Evolutionary conservation across 2,888 invertebrate genomes (phyloP), one percentile per base, ranked within the genome.

Genomic region (Geophilus truncorum): DNA sequence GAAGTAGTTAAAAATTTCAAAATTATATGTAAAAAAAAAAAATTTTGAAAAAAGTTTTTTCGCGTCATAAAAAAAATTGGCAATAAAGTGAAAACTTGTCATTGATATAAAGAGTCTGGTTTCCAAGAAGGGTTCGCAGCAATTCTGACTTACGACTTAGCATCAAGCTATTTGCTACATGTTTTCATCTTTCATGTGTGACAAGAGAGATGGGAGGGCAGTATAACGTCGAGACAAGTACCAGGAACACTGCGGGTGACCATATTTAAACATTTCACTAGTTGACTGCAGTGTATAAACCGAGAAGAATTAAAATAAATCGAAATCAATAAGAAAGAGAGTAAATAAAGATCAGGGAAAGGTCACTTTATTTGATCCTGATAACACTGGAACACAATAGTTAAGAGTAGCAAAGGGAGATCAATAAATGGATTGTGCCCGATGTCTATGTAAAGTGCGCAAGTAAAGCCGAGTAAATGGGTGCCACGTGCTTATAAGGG

Each of bases 81-180:
- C 40, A 40, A 40, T 40, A 40, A 40, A 40, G 15, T n/a, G 15
- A n/a, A 40, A 40, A 40, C 40, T 40, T 40, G 40, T 40, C 40
- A 40, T 40, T 40, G 40, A 15, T 51, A 18, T 2, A 21, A 51
- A 51, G 51, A 51, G 51, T 51, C 32, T 4, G 32, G 32, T 32
- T 32, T 32, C 32, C 32, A 9, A 32, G 32, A 32, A 32, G 9
- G 45, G 3, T 45, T n/a, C n/a, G 70, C 28, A 28, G 70, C 70
- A 70, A 70, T 25, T 70, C 70, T 70, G 51, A 51, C 51, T 51
- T 51, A 51, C 28, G 70, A 70, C 70, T 10, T 70, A 28, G 70
- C 25, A 51, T 51, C 51, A 51, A 70, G 70, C 28, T 70, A 70
- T 70, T 70, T 70, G 70, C 70, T 70, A 70, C 70, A 70, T 70